These are phyloP conservation scores for Synanthedon tipuliformis DNA, from an alignment of 2,888 invertebrate species.

Conservation along the genomic window DNA sequence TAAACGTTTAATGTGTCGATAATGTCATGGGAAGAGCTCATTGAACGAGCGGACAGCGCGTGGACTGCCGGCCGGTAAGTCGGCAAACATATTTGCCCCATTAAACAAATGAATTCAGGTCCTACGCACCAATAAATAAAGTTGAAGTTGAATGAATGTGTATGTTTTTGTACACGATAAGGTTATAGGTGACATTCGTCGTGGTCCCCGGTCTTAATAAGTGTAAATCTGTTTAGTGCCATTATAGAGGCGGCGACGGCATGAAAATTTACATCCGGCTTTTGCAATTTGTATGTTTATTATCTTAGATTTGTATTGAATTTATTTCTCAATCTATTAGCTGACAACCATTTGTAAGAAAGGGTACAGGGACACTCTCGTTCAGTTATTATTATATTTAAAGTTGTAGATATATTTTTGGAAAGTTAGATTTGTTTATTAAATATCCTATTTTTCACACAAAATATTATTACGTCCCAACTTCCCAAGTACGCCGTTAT, in stretches of 20 bases:
- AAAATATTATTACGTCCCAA: too few species aligned
- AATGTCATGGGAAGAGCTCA: conserved; percentile 71
- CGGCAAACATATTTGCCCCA: conserved; percentile 31
- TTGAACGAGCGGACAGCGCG: conserved; percentile 66
- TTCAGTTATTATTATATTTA: background rate
- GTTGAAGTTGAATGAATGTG: conserved; percentile 14
- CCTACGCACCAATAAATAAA: conserved; percentile 21
- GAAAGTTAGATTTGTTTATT: too few species aligned
- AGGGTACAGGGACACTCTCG: too few species aligned
- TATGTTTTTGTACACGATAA: conserved; percentile 7
- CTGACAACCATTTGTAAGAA: background rate
- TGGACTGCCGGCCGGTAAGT: conserved; percentile 59
- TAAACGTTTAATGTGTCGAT: conserved; percentile 25
- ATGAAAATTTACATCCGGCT: background rate
- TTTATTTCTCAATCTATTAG: background rate
- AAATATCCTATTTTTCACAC: too few species aligned
- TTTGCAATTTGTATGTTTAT: background rate
- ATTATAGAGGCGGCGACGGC: background rate
- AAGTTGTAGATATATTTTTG: background rate
- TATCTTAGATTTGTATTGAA: background rate
- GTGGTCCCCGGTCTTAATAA: conserved; percentile 35
- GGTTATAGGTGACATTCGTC: conserved; percentile 22
- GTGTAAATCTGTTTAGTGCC: conserved; percentile 31
- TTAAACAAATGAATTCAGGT: conserved; percentile 27
- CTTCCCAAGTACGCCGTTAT: too few species aligned